Evolutionary conservation across 2,113 vertebrate genomes (phyloP).

Genomic region (Apistogramma diplotaenia): DNA sequence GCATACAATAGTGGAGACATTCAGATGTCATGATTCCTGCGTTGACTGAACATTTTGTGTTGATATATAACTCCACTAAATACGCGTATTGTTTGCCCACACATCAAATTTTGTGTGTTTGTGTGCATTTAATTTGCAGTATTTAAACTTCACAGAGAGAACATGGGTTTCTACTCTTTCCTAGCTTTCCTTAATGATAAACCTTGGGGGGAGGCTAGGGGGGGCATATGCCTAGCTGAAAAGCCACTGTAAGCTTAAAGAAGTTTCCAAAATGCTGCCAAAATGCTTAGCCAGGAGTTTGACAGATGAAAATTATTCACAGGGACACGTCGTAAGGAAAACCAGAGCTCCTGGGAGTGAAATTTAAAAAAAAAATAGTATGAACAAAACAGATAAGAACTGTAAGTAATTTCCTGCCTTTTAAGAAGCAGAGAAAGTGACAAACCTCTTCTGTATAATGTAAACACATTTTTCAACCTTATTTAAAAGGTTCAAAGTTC

Average conservation of each 20-base stretch:
- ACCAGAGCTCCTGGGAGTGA: neutral
- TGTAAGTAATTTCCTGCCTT: neutral
- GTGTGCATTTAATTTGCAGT: neutral
- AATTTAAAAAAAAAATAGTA: neutral
- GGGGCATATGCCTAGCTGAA: neutral
- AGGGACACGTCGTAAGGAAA: neutral
- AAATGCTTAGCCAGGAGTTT: conserved; percentile 33
- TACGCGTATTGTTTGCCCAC: neutral
- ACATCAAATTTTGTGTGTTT: neutral
- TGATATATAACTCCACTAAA: neutral
- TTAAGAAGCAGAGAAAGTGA: neutral
- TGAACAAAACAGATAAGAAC: neutral
- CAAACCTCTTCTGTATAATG: neutral
- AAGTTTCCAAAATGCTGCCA: conserved; percentile 5
- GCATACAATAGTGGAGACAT: neutral
- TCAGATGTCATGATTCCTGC: neutral
- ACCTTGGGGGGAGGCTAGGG: neutral
- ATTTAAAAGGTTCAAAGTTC: neutral
- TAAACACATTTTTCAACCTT: neutral
- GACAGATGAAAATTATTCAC: neutral
- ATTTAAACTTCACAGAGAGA: conserved; percentile 1
- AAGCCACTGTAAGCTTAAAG: conserved; percentile 19
- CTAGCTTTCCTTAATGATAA: conserved; percentile 34
- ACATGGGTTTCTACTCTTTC: neutral
- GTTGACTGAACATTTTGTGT: neutral